Evolutionary conservation across 2,797 vertebrate genomes (phyloP), one percentile per base, ranked within the genome.

Genomic region (Chaetodon trifasciatus): DNA sequence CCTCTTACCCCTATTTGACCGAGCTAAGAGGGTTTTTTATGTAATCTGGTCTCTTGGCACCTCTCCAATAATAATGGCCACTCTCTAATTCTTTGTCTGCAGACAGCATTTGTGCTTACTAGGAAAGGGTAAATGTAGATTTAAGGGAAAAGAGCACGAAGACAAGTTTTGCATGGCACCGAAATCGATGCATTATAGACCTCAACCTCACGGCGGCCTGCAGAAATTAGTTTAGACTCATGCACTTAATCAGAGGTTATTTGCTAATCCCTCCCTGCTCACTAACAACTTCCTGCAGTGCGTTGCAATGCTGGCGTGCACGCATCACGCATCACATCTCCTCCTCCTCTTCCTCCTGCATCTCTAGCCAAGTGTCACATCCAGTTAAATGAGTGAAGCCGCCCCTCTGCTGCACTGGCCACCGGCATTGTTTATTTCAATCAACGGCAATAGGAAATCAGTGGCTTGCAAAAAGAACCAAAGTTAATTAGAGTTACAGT

Each of bases 1-100:
- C 62, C 68, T 76, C 62, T 86, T 88, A 90, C 88, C 68, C 84
- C 82, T 80, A 58, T 92, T 71, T 78, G 86, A 83, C 81, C 64
- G 53, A 8, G 0, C 49, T 79, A 47, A 86, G 63, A 79, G 37
- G 53, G 52, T 9, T 21, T 65, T 83, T 79, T 70, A 63, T 42
- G 82, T 67, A 67, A 70, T 74, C 68, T 77, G 61, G 53, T 69
- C 61, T 46, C 42, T 40, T 84, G 79, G 81, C 74, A 28, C 64
- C 61, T 76, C 60, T 89, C 78, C 81, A 81, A 16, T 46, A 53
- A 47, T 76, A 81, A 78, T 49, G 69, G 68, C 66, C 78, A 24
- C 78, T 79, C 71, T 80, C 16, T 44, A 46, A 66, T 78, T 77
- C 68, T 74, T 73, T 64, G 63, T 75, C 69, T 77, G 64, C 32